Evolutionary conservation across 1,140 invertebrate species (phyloP), one percentile per base, ranked within the genome.

Genomic region (Microvelia longipes): DNA sequence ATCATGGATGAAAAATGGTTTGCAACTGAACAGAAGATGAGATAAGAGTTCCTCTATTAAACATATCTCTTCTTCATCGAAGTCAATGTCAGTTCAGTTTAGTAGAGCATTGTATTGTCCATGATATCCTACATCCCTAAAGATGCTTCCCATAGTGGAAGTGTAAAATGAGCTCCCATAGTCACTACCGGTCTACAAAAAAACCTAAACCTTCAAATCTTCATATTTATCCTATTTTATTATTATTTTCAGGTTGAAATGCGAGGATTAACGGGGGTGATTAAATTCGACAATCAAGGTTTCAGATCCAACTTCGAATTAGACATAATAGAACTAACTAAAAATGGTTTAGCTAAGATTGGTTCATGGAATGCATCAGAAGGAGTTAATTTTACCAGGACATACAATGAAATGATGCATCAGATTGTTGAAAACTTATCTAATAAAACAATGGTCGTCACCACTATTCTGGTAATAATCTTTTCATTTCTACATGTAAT

Each of bases 261-360:
- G 83, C 86, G 88, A 73, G 95, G 95, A 1, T 80, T 97, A 73
- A 96, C 94, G 0, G 94, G 94, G 50, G 87, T 90, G 19, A 94
- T 98, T 72, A 93, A 94, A 79, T 97, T 98, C 78, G 93, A 96
- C 81, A 90, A 94, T 77, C 88, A 94, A 81, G 94, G 94, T 30
- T 94, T 93, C 78, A 83, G 95, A 70, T 90, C 90, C 1, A 91
- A 96, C 79, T 95, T 96, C 76, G 86, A 89, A 72, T 81, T 98
- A 62, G 92, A 94, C 77, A 91, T 97, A 71, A 88, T 96, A 35
- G 93, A 96, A 78, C 81, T 97, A 50, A 90, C 85, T 28, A 87
- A 91, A 75, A 87, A 88, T 35, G 91, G 90, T 0, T 79, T 93
- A 63, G 85, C 87, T 71, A 90, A 92, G 79, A 90, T 94, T 65